Evolutionary conservation across 2,888 invertebrate genomes (phyloP), one percentile per base, ranked within the genome.

Genomic region (Scelioninae gen. 2): DNA sequence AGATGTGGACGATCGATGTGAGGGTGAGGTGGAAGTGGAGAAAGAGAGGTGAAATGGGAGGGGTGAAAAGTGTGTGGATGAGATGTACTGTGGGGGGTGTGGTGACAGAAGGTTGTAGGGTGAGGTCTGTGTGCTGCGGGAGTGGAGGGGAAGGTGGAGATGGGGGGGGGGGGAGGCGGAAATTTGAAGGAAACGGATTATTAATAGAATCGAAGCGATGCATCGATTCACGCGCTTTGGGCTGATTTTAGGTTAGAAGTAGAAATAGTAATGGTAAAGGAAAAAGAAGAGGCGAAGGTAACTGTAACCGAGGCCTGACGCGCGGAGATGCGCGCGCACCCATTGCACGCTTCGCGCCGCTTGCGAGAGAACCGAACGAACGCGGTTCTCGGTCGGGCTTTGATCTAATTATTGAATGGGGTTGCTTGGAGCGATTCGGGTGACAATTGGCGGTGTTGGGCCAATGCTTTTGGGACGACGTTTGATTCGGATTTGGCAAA

Each of bases 181-280:
- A 25, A 25, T 58, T 50, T 37, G 55, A 7, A 33, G 35, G 25
- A 58, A 58, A 35, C 16, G 52, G 68, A 68, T 58, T 68, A 68
- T 68, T 68, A 68, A 60, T 68, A 68, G 68, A 68, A 6, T 13
- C 35, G 43, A 67, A 50, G 25, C 35, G 31, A 57, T 41, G 45
- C 57, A 48, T 57, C 50, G 48, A 50, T 57, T 67, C 58, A 13
- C 3, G 48, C 37, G 55, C 22, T 39, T 60, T 39, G 31, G 10
- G 39, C 6, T 39, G 22, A 10, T 60, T 69, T 69, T 61, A 69
- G 61, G 69, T 68, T 68, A 68, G 60, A 58, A 22, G 52, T 68
- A 60, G 52, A 68, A 68, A 60, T 68, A 68, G 52, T 33, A 50
- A 46, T 68, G 52, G 58, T 68, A 16, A 68, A 58, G 28, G 68